Evolutionary conservation across 2,888 invertebrate species (phyloP), one percentile per base, ranked within the genome.

Genomic region (Odontothrips loti): DNA sequence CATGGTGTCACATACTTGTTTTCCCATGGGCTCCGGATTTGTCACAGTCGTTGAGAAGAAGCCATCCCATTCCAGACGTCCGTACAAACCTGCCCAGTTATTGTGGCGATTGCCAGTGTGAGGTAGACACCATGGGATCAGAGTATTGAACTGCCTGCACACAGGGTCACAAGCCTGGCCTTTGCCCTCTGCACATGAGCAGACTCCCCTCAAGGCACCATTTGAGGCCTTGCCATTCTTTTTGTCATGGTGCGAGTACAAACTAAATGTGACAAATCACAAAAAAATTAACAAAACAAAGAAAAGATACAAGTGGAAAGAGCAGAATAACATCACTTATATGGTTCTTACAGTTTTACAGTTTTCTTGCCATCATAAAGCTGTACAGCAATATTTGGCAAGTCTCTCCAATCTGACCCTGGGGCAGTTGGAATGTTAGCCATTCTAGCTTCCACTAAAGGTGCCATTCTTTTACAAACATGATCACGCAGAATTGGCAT

Each of bases 11-110:
- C 79, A 80, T 85, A 90, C 91, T 88, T 95, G 95, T 89, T 96
- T 96, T 83, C 95, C 95, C 94, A 96, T 95, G 1, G 96, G 96
- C 87, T 96, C 95, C 29, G 96, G 95, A 88, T 95, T 95, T 43
- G 93, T 93, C 82, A 94, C 92, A 0, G 95, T 95, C 0, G 96
- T 96, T 84, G 93, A 92, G 87, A 95, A 96, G 89, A 93, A 95
- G 6, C 95, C 95, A 85, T 93, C 92, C 95, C 95, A 95, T 83
- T 93, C 92, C 20, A 96, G 87, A 58, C 96, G 90, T 1, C 90
- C 96, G 85, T 95, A 96, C 68, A 96, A 90, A 0, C 95, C 96
- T 0, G 94, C 92, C 96, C 96, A 96, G 88, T 96, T 90, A 87
- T 95, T 94, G 87, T 96, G 95, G 27, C 95, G 87, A 88, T 95